Base-by-base conservation (phyloP, 2,888 invertebrate species). In the Agapetus fuscipes region DNA sequence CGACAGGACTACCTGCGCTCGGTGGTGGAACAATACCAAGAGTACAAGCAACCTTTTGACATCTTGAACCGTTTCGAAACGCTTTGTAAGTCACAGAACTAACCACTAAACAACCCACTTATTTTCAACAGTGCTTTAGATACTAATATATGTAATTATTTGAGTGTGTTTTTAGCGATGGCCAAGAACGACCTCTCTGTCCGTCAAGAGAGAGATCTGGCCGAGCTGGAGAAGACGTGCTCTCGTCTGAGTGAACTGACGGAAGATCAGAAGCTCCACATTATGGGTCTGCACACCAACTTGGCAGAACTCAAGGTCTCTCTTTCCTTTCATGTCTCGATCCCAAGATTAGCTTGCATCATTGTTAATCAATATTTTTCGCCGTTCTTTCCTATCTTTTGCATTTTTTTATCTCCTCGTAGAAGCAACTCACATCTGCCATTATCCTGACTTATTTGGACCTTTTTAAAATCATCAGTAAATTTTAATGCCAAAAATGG, bases 41-140 rank as follows among this genome's bases (percentile, higher is more conserved):
- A 74, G 38, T 80, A 78, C 51, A 67, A 71, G 48, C 69, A 71
- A 39, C 71, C 77, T 0, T 54, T 68, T 30, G 78, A 76, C 35
- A 71, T 80, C n/a, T 62, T 80, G 31, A 74, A 76, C 52, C 65
- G 78, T 39, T 79, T 76, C 50, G 74, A 78, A 56, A 72, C 76
- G 3, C 57, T 80, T 27, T 64, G 72, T 69, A 54, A n/a, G n/a
- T n/a, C n/a, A n/a, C n/a, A n/a, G n/a, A n/a, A n/a, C n/a, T n/a
- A n/a, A n/a, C n/a, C n/a, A n/a, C n/a, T n/a, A n/a, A n/a, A n/a
- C n/a, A n/a, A n/a, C n/a, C n/a, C n/a, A n/a, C n/a, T n/a, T n/a
- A n/a, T n/a, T n/a, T n/a, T n/a, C n/a, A n/a, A n/a, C n/a, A n/a
- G n/a, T n/a, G n/a, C n/a, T n/a, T n/a, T n/a, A n/a, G n/a, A n/a